Evolutionary conservation across 92 coral and sea anemone genomes (phyloP).

Genomic region (Parazoanthus darwini): DNA sequence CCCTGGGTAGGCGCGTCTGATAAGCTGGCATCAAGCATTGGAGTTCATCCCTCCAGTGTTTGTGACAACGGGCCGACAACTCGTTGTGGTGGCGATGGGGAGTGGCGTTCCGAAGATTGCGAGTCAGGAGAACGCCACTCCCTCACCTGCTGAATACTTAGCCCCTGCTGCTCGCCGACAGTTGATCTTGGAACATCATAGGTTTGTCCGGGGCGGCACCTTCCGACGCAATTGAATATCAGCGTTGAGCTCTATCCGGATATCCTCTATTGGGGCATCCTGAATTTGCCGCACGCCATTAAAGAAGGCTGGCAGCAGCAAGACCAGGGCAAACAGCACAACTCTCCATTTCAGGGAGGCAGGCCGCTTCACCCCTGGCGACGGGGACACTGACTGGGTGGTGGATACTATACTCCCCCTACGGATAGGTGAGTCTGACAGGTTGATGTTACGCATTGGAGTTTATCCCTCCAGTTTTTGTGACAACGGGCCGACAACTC

Average conservation of each 20-base stretch:
- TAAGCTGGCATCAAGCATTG: not conserved
- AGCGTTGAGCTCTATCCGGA: not conserved
- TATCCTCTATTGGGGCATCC: conserved; percentile 9
- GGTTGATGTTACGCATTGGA: not conserved
- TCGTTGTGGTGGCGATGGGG: conserved; percentile 9
- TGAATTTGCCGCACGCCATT: conserved; percentile 9
- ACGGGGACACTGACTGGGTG: too few species aligned
- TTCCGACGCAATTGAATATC: too few species aligned
- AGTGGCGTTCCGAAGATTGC: conserved; percentile 10
- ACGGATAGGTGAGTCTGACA: not conserved
- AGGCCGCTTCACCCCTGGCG: conserved; percentile 13
- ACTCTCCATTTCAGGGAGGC: conserved; percentile 10
- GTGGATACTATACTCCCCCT: not conserved
- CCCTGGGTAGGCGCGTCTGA: not conserved
- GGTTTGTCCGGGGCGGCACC: too few species aligned
- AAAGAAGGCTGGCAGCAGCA: conserved; percentile 10
- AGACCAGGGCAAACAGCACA: conserved; percentile 10
- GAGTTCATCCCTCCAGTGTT: conserved; percentile 4
- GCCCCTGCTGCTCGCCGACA: too few species aligned
- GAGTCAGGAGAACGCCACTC: not conserved
- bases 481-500: conserved; percentile 16
- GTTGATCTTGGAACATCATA: too few species aligned
- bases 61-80: conserved; percentile 16
- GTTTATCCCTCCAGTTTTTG: conserved; percentile 8
- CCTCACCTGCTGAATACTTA: too few species aligned